Conservation (phyloP, 2,113 vertebrate species). For the Neodontobutis hainanensis region DNA sequence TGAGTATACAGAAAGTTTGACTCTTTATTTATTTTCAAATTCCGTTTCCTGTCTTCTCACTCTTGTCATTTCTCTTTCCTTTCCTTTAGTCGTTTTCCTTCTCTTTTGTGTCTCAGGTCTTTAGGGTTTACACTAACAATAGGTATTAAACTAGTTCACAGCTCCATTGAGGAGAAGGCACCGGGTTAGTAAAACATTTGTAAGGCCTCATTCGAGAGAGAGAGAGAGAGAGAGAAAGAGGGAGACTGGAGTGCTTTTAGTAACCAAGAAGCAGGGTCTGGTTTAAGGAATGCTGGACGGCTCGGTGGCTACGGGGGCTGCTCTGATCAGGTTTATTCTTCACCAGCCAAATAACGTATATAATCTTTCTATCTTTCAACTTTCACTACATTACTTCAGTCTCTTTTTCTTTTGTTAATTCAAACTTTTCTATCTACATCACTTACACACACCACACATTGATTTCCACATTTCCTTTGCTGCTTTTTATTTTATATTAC, state of each 20-base stretch:
- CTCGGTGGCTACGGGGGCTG: conserved; percentile 30
- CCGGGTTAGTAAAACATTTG: conserved; percentile 64
- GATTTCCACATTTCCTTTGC: no score
- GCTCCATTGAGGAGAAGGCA: conserved; percentile 62
- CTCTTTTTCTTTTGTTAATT: no score
- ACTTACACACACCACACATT: no score
- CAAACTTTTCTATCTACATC: no score
- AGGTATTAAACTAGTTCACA: conserved; percentile 79
- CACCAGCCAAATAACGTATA: conserved; percentile 13
- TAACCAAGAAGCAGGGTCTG: conserved; percentile 40
- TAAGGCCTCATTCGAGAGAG: conserved; percentile 63
- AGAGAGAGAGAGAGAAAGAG: conserved; percentile 64
- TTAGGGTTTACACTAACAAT: conserved; percentile 73
- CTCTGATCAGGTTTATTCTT: conserved; percentile 14
- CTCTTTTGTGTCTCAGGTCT: conserved; percentile 54
- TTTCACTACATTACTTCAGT: no score
- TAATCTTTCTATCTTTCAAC: no score
- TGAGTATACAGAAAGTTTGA: conserved; percentile 13
- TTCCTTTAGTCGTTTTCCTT: conserved; percentile 26
- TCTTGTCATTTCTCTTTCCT: conserved; percentile 12
- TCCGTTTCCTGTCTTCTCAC: conserved; percentile 3
- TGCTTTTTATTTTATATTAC: no score
- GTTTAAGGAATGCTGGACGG: conserved; percentile 25
- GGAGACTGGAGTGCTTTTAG: conserved; percentile 55
- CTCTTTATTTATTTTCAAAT: conserved; percentile 12